Base-by-base conservation (phyloP, 2,797 vertebrate species). In the Mallotus villosus region DNA sequence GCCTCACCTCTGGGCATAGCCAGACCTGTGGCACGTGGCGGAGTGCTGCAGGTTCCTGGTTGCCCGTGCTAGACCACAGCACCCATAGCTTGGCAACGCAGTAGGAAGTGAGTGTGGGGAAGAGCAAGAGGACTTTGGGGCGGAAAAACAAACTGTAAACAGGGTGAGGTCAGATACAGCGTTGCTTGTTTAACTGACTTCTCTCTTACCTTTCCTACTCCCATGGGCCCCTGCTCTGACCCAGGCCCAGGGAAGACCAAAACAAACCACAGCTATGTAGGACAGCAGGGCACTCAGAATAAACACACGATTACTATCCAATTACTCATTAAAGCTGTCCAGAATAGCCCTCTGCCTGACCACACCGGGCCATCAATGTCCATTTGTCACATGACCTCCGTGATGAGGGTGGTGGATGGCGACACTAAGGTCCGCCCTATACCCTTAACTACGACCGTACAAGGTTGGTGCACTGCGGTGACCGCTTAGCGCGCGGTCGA, bases 71-170 rank as follows among this genome's bases (percentile, higher is more conserved):
- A 72, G 81, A 89, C 88, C 80, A 69, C 86, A 71, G 82, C 85
- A 81, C 80, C 84, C 70, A 69, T 68, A 67, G 29, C 75, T 55
- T 87, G 84, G 80, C 84, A 79, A 2, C 9, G 57, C 60, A 60
- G 63, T 62, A 72, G 71, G 73, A 72, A 14, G 81, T 80, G 78
- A 27, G 74, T 74, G 80, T 74, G 70, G 51, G 60, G 63, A 55
- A 63, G 27, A 49, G 59, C 29, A 51, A 51, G 79, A 78, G 72
- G 76, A 77, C 71, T 83, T 70, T 74, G 62, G 81, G 81, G 82
- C 84, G 75, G 83, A 80, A 85, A 90, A 89, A 87, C 84, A 90
- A 90, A 89, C 81, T 74, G 76, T 74, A 78, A 84, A 82, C 25
- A 81, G 67, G 81, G 17, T 16, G 2, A 80, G 76, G 77, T 76